Evolutionary conservation across 2,113 vertebrate species (phyloP), one percentile per base, ranked within the genome.

Genomic region (Okapia johnstoni): DNA sequence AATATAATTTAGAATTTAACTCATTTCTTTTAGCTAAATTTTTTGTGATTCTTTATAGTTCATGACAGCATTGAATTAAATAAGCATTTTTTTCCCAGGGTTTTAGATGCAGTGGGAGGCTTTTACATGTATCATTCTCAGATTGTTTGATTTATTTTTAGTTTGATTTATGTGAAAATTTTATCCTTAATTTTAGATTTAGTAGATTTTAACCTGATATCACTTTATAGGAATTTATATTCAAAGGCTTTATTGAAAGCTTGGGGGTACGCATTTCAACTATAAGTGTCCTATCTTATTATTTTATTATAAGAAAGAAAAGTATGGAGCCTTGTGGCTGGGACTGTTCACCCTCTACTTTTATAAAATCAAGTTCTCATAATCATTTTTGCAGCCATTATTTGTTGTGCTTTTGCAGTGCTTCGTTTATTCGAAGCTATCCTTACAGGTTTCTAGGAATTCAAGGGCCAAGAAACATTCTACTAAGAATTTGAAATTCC

Each of bases 371-470:
- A 97, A 81, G 40, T 95, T 97, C 88, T 98, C 97, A 94, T 97
- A 97, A 97, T 98, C 96, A 97, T 86, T 96, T 40, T 97, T 98
- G 92, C 81, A 97, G 96, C 96, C 92, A 66, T 97, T 97, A 85
- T 98, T 98, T 98, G 61, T 97, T 98, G 93, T 98, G 94, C 52
- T 98, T 98, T 98, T 97, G 88, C 46, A 33, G 81, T 93, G 94
- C 84, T 55, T 98, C 92, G 10, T 88, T 98, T 98, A 97, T 98
- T 98, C 97, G 98, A 87, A 98, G 97, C 93, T 97, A 96, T 97
- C 95, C 96, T 98, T 98, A 97, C 94, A 98, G 97, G 98, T 99
- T 99, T 99, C 99, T 98, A 99, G 99, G 99, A 99, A 99, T 98
- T 98, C 97, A 98, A 97, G 98, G 97, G 98, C 98, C 98, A 92